These are phyloP conservation scores for Otus sunia DNA, from an alignment of 2,113 vertebrate species.

Conservation along the genomic window DNA sequence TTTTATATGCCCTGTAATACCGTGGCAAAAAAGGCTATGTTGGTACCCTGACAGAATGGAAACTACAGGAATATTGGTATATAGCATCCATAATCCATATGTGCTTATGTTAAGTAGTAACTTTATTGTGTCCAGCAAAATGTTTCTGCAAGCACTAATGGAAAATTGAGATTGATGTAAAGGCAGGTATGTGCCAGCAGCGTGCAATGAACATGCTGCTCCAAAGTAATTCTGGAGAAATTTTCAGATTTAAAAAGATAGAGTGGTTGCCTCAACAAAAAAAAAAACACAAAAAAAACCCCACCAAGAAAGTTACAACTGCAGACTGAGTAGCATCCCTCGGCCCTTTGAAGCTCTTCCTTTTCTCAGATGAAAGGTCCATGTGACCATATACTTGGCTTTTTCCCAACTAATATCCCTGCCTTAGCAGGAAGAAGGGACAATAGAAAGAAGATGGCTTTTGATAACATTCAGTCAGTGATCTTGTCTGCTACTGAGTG, in stretches of 20 bases:
- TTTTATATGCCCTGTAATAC: neutral
- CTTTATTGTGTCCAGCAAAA: neutral
- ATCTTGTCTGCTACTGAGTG: neutral
- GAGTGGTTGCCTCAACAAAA: neutral
- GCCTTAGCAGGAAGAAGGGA: neutral
- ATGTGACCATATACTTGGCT: neutral
- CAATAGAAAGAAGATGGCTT: neutral
- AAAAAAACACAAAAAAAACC: neutral
- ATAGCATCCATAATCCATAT: neutral
- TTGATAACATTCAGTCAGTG: neutral
- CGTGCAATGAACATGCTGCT: neutral
- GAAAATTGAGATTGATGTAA: neutral
- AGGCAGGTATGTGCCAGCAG: neutral
- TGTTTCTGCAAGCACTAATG: neutral
- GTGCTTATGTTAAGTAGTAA: neutral
- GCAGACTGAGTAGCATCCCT: neutral
- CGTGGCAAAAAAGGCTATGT: neutral
- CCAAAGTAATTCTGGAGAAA: neutral
- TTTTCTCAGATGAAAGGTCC: neutral
- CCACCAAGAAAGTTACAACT: neutral
- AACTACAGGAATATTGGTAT: neutral
- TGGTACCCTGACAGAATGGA: neutral
- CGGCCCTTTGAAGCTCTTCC: neutral
- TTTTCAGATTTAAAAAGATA: neutral
- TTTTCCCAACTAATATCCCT: neutral